A percentile compares a stretch with the other conserved stretches of the same genome.
Conservation (phyloP, 2,797 vertebrate species). For the Clamator glandarius region DNA sequence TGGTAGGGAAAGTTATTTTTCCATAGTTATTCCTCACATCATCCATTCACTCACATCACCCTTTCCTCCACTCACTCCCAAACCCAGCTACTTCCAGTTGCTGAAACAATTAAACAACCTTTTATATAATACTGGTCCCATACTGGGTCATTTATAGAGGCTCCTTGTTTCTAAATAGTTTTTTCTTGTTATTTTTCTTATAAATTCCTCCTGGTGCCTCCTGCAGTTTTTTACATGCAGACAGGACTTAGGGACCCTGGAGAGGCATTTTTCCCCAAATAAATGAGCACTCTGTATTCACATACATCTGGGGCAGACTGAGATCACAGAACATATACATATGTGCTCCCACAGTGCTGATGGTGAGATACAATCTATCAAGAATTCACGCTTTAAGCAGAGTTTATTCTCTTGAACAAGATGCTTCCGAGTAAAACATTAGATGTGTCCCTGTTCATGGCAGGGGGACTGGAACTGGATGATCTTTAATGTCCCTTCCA, state of each 20-base stretch:
- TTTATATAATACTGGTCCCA: constrained; percentile 24
- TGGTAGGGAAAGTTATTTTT: neutral
- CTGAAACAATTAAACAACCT: neutral
- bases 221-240: constrained; percentile 34
- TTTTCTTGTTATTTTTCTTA: constrained; percentile 53
- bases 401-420: neutral
- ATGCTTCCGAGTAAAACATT: neutral
- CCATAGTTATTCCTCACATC: neutral
- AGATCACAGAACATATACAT: neutral
- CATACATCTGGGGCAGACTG: neutral
- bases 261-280: constrained; percentile 12
- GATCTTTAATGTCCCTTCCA: too few species aligned
- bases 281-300: neutral
- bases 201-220: constrained; percentile 55
- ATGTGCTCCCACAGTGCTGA: neutral
- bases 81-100: neutral
- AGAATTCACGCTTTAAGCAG: neutral
- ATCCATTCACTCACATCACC: neutral
- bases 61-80: neutral
- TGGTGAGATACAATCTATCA: accelerated
- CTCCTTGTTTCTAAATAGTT: constrained; percentile 15
- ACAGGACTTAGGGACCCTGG: neutral
- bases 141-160: constrained; percentile 14
- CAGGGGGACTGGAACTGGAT: too few species aligned
- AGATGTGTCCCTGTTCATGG: too few species aligned